Evolutionary conservation across 1,140 invertebrate species (phyloP), one percentile per base, ranked within the genome.

Genomic region (Grapholita molesta): DNA sequence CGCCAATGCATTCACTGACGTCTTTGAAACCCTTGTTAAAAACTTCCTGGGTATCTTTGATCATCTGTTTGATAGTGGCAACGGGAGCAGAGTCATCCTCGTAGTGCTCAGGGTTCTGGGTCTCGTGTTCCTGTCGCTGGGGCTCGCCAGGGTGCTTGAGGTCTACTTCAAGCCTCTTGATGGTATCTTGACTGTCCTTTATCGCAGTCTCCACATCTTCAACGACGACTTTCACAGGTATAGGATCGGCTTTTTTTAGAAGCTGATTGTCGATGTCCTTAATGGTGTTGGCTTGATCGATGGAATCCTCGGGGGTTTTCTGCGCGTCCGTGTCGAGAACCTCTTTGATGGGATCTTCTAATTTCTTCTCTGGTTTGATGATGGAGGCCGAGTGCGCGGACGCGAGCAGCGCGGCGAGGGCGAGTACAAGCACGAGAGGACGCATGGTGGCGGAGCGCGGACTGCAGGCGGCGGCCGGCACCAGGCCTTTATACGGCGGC

Each of bases 81-180:
- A 86, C 66, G 0, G 77, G 74, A 55, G 75, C 73, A 32, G 85
- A 77, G 8, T 75, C 76, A 15, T 84, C 79, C 5, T 70, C 53
- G 66, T 77, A 83, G 65, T 76, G 75, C 53, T 78, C 83, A 21
- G 87, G 84, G 65, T 86, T 89, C 66, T 91, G 89, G 0, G 84
- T 87, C 57, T 91, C 89, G 68, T 91, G 89, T 52, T 88, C 77
- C 65, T 89, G 87, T 5, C 84, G 80, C 52, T 91, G 89, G 1
- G 86, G 89, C 21, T 69, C 74, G 11, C 88, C 89, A 3, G 87
- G 85, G 64, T 91, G 82, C 2, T 77, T 76, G n/a, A 91, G 53
- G 25, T 90, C 89, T 7, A 86, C 72, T 61, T 80, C 70, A 0
- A 80, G 67, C 33, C 85, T 79, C 48, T 84, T 81, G 1, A 87